These are phyloP conservation scores for Enteromius trimaculatus DNA, from an alignment of 2,797 vertebrate species.

Conservation along the genomic window DNA sequence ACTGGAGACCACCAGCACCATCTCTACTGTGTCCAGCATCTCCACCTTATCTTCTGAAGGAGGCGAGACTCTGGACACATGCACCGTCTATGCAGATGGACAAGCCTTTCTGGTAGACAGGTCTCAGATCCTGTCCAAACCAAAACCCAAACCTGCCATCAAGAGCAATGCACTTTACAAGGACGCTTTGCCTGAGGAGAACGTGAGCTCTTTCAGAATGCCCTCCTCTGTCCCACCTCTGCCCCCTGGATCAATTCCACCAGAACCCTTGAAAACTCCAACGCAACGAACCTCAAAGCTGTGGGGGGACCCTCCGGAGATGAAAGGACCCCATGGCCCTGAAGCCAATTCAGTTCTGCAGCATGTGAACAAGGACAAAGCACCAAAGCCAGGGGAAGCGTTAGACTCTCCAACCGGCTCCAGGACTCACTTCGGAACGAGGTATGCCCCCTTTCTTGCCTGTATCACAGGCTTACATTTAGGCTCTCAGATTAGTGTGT, in stretches of 20 bases:
- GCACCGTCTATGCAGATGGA: conserved; percentile 90
- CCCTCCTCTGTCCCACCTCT: conserved; percentile 81
- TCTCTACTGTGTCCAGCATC: conserved; percentile 92
- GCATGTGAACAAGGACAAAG: conserved; percentile 89
- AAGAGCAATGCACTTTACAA: conserved; percentile 84
- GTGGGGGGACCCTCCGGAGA: conserved; percentile 84
- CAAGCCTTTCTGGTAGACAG: conserved; percentile 88
- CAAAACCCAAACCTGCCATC: conserved; percentile 84
- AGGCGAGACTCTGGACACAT: conserved; percentile 85
- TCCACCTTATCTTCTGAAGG: conserved; percentile 90
- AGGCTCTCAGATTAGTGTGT: conserved; percentile 63
- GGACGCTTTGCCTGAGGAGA: conserved; percentile 83
- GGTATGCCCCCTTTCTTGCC: conserved; percentile 72
- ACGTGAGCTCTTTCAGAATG: conserved; percentile 78
- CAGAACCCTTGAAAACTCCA: conserved; percentile 75
- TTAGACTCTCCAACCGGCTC: conserved; percentile 80
- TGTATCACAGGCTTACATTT: conserved; percentile 57
- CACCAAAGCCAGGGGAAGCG: conserved; percentile 82
- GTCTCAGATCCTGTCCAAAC: conserved; percentile 86
- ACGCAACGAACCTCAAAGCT: conserved; percentile 88
- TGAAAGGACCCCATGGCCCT: conserved; percentile 83
- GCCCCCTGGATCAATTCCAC: conserved; percentile 76
- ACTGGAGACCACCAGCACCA: conserved; percentile 90
- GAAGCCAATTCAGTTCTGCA: conserved; percentile 89
- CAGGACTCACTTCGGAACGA: conserved; percentile 83